Evolutionary conservation across 2,113 vertebrate genomes (phyloP).

Genomic region (Halichoerus grypus): DNA sequence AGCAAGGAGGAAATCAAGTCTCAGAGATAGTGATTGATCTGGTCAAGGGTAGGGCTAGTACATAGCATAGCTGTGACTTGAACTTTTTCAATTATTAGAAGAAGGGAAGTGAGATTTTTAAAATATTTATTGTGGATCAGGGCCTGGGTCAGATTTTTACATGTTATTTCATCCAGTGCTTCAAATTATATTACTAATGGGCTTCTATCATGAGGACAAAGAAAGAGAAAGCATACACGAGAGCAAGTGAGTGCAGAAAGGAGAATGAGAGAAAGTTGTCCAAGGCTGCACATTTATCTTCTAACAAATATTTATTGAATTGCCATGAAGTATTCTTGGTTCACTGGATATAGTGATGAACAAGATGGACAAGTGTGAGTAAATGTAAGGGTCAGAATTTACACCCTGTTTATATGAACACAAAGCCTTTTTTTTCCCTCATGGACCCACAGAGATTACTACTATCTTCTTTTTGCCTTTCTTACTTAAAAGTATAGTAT

Average conservation of each 20-base stretch:
- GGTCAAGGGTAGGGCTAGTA: background rate
- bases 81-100: slow-evolving; percentile 23
- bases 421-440: background rate
- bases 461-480: background rate
- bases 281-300: background rate
- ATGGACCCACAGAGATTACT: background rate
- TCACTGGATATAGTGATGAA: background rate
- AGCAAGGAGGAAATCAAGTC: background rate
- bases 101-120: background rate
- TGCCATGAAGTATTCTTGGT: background rate
- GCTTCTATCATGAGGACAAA: background rate
- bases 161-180: background rate
- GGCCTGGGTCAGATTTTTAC: background rate
- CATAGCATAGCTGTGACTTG: background rate
- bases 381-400: background rate
- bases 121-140: background rate
- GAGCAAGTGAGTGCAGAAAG: background rate
- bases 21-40: background rate
- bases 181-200: background rate
- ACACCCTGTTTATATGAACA: background rate
- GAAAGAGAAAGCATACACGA: background rate
- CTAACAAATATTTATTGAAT: background rate
- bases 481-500: background rate
- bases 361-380: background rate
- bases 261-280: background rate